A percentile compares a stretch with the other conserved stretches of the same genome.
phyloP scores from a whole-genome alignment of 2,797 vertebrate genomes.

The Centropyge bicolor region DNA sequence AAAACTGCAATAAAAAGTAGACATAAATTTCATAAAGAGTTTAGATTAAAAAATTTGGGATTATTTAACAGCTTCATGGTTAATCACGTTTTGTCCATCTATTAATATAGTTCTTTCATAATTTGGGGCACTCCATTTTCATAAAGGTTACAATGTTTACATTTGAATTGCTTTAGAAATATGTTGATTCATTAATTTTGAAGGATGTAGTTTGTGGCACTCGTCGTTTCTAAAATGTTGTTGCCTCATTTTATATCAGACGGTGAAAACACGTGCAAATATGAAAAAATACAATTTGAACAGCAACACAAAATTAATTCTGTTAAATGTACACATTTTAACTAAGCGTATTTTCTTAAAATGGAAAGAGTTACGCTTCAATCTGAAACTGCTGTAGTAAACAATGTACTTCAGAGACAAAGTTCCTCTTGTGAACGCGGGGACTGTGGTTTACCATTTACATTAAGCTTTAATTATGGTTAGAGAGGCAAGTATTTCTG shows the following conservation, averaged over 20 bases:
- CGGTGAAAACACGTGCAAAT: neutral
- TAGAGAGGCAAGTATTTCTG: conserved; percentile 43
- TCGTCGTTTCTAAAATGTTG: neutral
- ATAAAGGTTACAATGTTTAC: too few species aligned
- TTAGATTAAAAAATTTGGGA: neutral
- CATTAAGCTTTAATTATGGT: conserved; percentile 57
- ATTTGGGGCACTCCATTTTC: neutral
- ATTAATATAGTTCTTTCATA: neutral
- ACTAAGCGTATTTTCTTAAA: neutral
- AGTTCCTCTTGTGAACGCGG: conserved; percentile 27
- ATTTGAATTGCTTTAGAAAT: neutral
- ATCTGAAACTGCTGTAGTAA: conserved; percentile 25
- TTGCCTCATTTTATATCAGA: neutral
- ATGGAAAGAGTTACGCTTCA: neutral
- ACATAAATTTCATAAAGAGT: neutral
- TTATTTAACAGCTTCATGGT: neutral
- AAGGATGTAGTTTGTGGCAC: neutral
- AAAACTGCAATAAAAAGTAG: neutral
- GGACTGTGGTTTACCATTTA: conserved; percentile 35
- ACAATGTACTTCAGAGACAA: conserved; percentile 22
- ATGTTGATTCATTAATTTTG: neutral
- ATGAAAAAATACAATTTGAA: neutral
- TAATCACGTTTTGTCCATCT: neutral
- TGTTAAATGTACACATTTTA: neutral
- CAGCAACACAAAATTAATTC: neutral